Conservation (phyloP, 64 coral and sea anemone genomes). For the Pachyseris speciosa region DNA sequence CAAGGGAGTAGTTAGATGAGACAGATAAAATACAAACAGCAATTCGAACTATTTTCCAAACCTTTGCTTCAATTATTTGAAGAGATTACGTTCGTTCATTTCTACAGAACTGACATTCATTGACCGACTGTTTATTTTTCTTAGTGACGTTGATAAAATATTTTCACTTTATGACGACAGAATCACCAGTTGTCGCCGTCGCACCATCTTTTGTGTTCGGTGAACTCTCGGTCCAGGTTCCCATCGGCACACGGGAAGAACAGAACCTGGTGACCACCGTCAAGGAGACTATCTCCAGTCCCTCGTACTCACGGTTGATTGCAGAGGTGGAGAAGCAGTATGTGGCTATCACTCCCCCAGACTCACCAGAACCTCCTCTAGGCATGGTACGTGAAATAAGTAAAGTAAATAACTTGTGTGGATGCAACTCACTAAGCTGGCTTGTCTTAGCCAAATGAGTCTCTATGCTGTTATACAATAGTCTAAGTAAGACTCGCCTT, state of each 20-base stretch:
- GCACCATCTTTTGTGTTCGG: conserved; percentile 13
- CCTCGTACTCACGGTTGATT: conserved; percentile 70
- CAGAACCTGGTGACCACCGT: conserved; percentile 71
- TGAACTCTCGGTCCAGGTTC: neutral
- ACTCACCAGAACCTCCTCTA: conserved; percentile 78
- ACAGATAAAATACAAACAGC: too few species aligned
- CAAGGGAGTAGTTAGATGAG: too few species aligned
- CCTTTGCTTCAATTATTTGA: too few species aligned
- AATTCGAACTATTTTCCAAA: too few species aligned
- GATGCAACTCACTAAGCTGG: too few species aligned
- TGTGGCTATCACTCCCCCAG: conserved; percentile 88
- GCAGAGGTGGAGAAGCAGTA: conserved; percentile 95
- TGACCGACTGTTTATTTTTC: too few species aligned
- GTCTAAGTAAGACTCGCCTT: too few species aligned
- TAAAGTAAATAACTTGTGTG: too few species aligned
- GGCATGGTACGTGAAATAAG: conserved; percentile 72
- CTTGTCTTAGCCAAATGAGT: too few species aligned
- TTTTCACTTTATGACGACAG: neutral
- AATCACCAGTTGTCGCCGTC: neutral
- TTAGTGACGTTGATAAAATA: neutral
- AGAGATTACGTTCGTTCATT: too few species aligned
- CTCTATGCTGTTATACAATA: too few species aligned
- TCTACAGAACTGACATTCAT: too few species aligned
- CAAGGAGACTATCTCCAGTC: conserved; percentile 80
- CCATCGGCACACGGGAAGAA: neutral